Percentiles rank a stretch among this genome's conserved stretches.
These are phyloP conservation scores for Papilio polyxenes DNA, from an alignment of 1,140 invertebrate species.

Conservation along the genomic window DNA sequence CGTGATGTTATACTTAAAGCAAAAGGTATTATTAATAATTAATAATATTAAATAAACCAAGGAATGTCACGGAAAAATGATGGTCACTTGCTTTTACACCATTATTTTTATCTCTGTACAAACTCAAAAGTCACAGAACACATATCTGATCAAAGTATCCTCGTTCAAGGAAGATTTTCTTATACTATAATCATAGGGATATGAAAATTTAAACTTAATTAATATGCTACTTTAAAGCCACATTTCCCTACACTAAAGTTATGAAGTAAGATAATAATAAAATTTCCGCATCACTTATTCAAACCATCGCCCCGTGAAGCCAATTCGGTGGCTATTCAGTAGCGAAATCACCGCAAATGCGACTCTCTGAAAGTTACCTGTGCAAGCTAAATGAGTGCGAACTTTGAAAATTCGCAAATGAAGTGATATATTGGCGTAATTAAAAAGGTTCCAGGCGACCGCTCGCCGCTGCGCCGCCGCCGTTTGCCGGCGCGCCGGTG, in stretches of 20 bases:
- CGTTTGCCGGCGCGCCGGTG: background rate
- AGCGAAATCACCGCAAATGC: conserved; percentile 24
- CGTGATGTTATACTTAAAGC: background rate
- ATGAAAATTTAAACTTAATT: background rate
- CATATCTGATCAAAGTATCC: too few relatives aligned
- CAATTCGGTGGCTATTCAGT: conserved; percentile 24
- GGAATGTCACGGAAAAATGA: too few relatives aligned
- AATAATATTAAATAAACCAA: too few relatives aligned
- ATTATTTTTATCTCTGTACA: too few relatives aligned
- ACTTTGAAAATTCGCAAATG: conserved; percentile 56
- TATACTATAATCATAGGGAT: too few relatives aligned
- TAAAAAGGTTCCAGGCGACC: conserved; percentile 55
- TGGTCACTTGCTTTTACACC: too few relatives aligned
- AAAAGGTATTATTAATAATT: too few relatives aligned
- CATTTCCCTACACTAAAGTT: conserved; percentile 5
- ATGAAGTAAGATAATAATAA: conserved; percentile 11
- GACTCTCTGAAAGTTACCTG: conserved; percentile 30
- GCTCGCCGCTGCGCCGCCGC: conserved; percentile 5
- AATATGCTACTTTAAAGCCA: background rate
- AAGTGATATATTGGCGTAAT: conserved; percentile 61
- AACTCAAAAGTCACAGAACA: too few relatives aligned
- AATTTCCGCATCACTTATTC: conserved; percentile 21
- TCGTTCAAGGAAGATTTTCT: too few relatives aligned
- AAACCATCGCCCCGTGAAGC: conserved; percentile 31
- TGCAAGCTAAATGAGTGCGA: conserved; percentile 44